Evolutionary conservation across 2,888 invertebrate species (phyloP), one percentile per base, ranked within the genome.

Genomic region (Orthonychiurus folsomi): DNA sequence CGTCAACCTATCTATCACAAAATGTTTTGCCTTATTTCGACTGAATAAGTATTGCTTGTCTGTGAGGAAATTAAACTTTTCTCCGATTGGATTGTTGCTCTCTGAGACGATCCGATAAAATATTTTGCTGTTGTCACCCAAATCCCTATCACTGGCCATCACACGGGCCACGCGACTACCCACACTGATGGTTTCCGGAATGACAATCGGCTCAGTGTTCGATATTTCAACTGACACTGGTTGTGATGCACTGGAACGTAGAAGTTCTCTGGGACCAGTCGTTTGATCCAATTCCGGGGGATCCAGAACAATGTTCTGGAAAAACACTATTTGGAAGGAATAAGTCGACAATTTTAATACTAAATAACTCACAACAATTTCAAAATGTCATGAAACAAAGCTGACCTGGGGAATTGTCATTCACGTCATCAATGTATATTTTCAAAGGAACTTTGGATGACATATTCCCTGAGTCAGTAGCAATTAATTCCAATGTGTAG

Each of bases 361-460:
- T n/a, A n/a, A n/a, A n/a, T n/a, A n/a, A n/a, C n/a, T n/a, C n/a
- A n/a, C n/a, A n/a, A n/a, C n/a, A n/a, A n/a, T n/a, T n/a, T n/a
- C n/a, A n/a, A n/a, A n/a, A n/a, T n/a, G n/a, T n/a, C n/a, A n/a
- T n/a, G n/a, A n/a, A n/a, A n/a, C n/a, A n/a, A n/a, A n/a, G n/a
- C n/a, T n/a, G n/a, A n/a, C n/a, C n/a, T n/a, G n/a, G n/a, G n/a
- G n/a, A n/a, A 75, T 90, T 90, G 75, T 92, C 92, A 74, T 93
- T 93, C 74, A 86, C 85, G 75, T 93, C 93, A 2, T 84, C 81
- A 25, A 92, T 78, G 0, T 79, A 80, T 54, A 93, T 84, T 1
- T 81, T 84, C 9, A 93, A 75, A 73, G 85, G 84, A 0, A 87
- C 86, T 76, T 87, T 85, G 1, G 87, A 86, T 56, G 83, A 85